A percentile compares a stretch with the other conserved stretches of the same genome.
phyloP scores from a whole-genome alignment of 2,888 invertebrate genomes.

The Erannis defoliaria region DNA sequence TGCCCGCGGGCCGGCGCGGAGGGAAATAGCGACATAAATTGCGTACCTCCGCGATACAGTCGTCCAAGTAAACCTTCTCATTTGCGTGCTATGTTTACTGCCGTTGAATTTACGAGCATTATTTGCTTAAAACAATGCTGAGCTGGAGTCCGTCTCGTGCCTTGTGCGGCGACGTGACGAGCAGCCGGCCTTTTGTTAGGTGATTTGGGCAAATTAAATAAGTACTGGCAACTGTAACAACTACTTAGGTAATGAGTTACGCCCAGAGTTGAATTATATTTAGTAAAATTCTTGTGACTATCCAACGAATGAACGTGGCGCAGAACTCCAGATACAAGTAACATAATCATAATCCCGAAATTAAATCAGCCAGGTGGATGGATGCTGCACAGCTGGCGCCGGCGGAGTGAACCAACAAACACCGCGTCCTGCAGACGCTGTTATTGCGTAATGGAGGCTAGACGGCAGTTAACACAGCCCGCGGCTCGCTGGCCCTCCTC shows the following conservation, averaged over 20 bases:
- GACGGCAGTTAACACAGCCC: too few species aligned
- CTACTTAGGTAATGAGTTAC: too few species aligned
- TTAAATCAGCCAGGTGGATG: too few species aligned
- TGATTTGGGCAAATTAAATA: too few species aligned
- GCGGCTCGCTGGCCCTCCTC: too few species aligned
- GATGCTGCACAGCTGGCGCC: too few species aligned
- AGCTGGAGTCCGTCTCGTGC: not conserved
- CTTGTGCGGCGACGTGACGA: not conserved
- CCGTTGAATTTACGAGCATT: constrained; percentile 10
- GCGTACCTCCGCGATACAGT: constrained; percentile 5
- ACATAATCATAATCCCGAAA: not conserved
- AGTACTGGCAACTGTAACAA: too few species aligned
- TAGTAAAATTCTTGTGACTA: not conserved
- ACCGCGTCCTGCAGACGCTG: too few species aligned
- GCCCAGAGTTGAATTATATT: not conserved
- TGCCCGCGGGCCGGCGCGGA: constrained; percentile 1
- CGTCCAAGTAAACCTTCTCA: constrained; percentile 21
- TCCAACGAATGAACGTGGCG: not conserved
- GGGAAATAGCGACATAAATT: constrained; percentile 6
- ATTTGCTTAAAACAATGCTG: constrained; percentile 2
- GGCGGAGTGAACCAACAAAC: not conserved
- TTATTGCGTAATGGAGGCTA: too few species aligned
- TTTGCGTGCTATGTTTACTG: constrained; percentile 21
- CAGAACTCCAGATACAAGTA: not conserved
- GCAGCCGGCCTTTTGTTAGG: not conserved